Percentiles rank a stretch among this genome's conserved stretches.
phyloP scores from a whole-genome alignment of 2,113 vertebrate species.

The Psophia crepitans region DNA sequence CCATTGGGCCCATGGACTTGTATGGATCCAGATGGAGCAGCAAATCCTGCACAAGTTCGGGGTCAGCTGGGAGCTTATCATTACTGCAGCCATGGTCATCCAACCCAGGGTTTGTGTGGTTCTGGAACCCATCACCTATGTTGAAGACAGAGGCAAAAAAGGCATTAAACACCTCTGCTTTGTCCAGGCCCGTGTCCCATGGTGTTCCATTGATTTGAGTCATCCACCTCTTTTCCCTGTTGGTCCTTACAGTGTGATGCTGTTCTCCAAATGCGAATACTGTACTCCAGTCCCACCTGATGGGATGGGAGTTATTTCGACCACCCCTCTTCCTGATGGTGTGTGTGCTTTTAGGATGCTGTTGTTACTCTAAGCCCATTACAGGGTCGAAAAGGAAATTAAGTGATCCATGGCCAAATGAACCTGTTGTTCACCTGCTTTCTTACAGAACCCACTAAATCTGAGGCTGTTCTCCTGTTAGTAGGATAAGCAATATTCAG shows the following conservation, averaged over 20 bases:
- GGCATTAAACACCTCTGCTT: too few species aligned
- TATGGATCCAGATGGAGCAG: too few species aligned
- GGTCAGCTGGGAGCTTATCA: too few species aligned
- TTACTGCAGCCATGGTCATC: too few species aligned
- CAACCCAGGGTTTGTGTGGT: too few species aligned
- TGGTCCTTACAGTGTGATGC: not conserved
- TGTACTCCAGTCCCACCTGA: not conserved
- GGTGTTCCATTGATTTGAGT: not conserved
- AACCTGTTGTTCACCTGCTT: not conserved
- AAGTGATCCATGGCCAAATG: not conserved
- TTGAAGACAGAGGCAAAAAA: too few species aligned
- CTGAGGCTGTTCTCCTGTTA: not conserved
- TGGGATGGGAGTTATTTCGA: not conserved
- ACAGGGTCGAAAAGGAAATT: not conserved
- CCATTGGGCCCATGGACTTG: too few species aligned
- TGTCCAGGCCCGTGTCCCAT: not conserved
- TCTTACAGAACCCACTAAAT: not conserved
- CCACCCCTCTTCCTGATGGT: fast-evolving
- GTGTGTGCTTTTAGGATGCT: not conserved
- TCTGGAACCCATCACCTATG: too few species aligned
- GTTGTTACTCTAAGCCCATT: not conserved
- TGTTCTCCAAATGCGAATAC: not conserved
- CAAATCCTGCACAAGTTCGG: too few species aligned
- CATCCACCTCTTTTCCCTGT: not conserved
- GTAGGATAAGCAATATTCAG: not conserved